Conservation (phyloP, 2,797 vertebrate genomes). For the Hafferia zeledoni region DNA sequence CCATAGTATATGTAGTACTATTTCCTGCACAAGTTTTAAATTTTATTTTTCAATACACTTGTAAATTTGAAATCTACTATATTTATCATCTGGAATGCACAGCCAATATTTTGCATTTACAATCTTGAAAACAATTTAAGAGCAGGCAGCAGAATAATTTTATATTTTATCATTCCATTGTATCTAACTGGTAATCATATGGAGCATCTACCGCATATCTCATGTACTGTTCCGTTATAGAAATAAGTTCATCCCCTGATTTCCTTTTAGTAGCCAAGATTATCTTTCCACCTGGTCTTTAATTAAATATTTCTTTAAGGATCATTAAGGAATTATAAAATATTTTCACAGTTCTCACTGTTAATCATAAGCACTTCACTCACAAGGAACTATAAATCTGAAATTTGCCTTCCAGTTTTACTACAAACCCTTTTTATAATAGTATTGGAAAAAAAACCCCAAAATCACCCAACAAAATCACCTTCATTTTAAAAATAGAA, state of each 20-base stretch:
- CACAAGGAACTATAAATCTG: neutral
- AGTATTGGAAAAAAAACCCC: neutral
- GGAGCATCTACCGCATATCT: neutral
- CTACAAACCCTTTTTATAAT: neutral
- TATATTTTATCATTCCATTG: neutral
- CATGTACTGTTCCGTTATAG: neutral
- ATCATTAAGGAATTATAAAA: slow-evolving; percentile 16
- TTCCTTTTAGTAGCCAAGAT: slow-evolving; percentile 6
- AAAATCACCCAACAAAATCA: neutral
- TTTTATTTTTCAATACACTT: neutral
- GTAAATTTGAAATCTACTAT: neutral
- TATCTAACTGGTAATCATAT: neutral
- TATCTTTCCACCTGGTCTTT: neutral
- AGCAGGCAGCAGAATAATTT: neutral
- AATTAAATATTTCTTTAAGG: slow-evolving; percentile 24
- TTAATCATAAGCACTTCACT: slow-evolving; percentile 4
- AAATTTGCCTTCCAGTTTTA: slow-evolving; percentile 33
- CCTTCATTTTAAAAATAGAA: slow-evolving; percentile 10
- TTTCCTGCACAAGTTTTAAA: neutral
- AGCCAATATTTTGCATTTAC: neutral
- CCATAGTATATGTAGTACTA: neutral
- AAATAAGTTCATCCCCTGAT: neutral
- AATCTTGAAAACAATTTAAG: neutral
- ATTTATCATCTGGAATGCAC: neutral
- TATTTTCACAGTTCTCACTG: neutral